Evolutionary conservation across 1,140 invertebrate species (phyloP).

Genomic region (Drosophila pachea): DNA sequence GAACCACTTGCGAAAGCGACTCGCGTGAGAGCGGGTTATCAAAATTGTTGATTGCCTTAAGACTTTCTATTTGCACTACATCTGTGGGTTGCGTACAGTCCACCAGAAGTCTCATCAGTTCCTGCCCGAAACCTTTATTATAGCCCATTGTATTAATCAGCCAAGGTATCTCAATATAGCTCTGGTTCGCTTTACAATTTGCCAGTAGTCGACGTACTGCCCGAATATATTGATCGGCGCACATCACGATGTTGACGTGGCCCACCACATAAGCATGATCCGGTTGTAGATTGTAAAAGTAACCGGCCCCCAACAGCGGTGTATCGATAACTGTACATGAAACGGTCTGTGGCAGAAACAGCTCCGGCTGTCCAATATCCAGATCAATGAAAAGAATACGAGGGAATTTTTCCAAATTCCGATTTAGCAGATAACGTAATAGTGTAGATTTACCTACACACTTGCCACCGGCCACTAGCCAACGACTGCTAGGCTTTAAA

Average conservation of each 20-base stretch:
- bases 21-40: slow-evolving; percentile 67
- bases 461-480: slow-evolving; percentile 84
- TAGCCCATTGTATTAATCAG: slow-evolving; percentile 85
- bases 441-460: slow-evolving; percentile 87
- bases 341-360: slow-evolving; percentile 84
- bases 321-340: slow-evolving; percentile 82
- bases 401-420: slow-evolving; percentile 78
- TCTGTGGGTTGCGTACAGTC: slow-evolving; percentile 79
- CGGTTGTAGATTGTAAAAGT: slow-evolving; percentile 70
- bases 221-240: slow-evolving; percentile 80
- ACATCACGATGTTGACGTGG: slow-evolving; percentile 80
- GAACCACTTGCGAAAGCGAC: slow-evolving; percentile 56
- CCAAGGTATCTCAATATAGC: slow-evolving; percentile 79
- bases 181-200: slow-evolving; percentile 51
- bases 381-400: slow-evolving; percentile 84
- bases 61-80: slow-evolving; percentile 81
- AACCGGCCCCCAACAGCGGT: slow-evolving; percentile 86
- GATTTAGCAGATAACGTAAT: slow-evolving; percentile 84
- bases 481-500: slow-evolving; percentile 42
- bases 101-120: slow-evolving; percentile 80
- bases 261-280: slow-evolving; percentile 79
- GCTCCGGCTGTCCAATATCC: slow-evolving; percentile 89
- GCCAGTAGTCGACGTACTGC: slow-evolving; percentile 79
- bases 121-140: slow-evolving; percentile 80
- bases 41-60: slow-evolving; percentile 80